Evolutionary conservation across 2,888 invertebrate species (phyloP).

Genomic region (Heliconius ismenius): DNA sequence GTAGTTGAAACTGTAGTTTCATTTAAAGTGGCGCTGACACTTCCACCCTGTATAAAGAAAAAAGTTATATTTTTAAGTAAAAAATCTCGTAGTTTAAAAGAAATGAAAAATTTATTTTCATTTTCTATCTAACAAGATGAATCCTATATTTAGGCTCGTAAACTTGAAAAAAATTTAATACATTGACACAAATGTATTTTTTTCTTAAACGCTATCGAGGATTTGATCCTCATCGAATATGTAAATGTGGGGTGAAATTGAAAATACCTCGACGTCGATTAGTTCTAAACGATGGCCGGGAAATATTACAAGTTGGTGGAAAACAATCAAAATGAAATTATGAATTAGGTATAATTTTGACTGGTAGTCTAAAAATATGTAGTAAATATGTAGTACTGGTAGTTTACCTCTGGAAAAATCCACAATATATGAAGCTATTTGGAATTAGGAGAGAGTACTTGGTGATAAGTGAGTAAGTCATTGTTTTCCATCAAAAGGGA

Average conservation of each 20-base stretch:
- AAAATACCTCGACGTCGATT: slow-evolving; percentile 21
- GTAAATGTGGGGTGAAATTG: slow-evolving; percentile 25
- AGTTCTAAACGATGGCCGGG: slow-evolving; percentile 14
- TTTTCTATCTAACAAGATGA: too few relatives aligned
- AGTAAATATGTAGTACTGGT: too few relatives aligned
- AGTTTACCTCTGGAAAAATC: not conserved
- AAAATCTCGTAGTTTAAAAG: too few relatives aligned
- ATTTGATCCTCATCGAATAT: slow-evolving; percentile 23
- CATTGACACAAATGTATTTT: slow-evolving; percentile 9
- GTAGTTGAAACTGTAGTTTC: too few relatives aligned
- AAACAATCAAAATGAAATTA: slow-evolving; percentile 8
- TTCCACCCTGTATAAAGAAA: too few relatives aligned
- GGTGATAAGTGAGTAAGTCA: not conserved
- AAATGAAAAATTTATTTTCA: too few relatives aligned
- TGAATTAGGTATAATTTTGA: not conserved
- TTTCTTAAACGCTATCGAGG: slow-evolving; percentile 20
- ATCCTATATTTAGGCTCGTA: too few relatives aligned
- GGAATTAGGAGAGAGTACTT: not conserved
- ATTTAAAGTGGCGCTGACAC: too few relatives aligned
- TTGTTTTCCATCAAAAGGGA: too few relatives aligned
- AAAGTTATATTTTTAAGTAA: too few relatives aligned
- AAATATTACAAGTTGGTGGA: slow-evolving; percentile 18
- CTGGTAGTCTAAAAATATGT: not conserved
- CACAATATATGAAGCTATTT: not conserved
- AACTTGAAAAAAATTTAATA: not conserved